phyloP scores from a whole-genome alignment of 2,113 vertebrate species.

The Tetrao urogallus region DNA sequence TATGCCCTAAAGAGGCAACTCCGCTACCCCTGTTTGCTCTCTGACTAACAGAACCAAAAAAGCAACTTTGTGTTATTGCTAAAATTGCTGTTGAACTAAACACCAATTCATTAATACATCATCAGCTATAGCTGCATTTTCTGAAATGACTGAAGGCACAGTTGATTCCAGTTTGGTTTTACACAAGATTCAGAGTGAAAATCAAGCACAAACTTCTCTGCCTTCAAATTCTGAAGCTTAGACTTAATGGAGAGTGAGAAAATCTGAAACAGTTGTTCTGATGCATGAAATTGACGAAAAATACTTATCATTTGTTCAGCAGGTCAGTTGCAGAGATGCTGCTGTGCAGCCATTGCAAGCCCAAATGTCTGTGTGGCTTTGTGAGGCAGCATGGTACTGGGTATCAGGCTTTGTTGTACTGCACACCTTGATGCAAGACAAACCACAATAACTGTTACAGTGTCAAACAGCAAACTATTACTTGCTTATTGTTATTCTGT shows the following conservation, averaged over 20 bases:
- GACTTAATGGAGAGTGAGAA: neutral
- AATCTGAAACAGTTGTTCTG: neutral
- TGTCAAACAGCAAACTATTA: neutral
- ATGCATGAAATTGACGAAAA: neutral
- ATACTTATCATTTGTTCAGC: neutral
- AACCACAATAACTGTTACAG: neutral
- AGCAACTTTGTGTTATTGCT: neutral
- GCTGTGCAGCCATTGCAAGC: neutral
- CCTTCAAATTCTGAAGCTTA: neutral
- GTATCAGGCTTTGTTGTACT: neutral
- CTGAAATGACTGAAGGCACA: neutral
- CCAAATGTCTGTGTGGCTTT: neutral
- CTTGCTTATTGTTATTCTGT: neutral
- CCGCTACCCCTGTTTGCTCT: neutral
- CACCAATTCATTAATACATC: neutral
- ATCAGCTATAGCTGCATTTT: neutral
- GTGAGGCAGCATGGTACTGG: neutral
- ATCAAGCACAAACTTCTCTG: neutral
- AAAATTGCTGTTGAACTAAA: neutral
- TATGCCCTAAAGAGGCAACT: neutral
- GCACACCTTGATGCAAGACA: neutral
- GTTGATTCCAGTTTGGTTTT: neutral
- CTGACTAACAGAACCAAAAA: neutral
- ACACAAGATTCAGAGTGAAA: neutral
- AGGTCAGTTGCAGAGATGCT: conserved; percentile 1